Evolutionary conservation across 2,113 vertebrate genomes (phyloP), one percentile per base, ranked within the genome.

Genomic region (Okapia johnstoni): DNA sequence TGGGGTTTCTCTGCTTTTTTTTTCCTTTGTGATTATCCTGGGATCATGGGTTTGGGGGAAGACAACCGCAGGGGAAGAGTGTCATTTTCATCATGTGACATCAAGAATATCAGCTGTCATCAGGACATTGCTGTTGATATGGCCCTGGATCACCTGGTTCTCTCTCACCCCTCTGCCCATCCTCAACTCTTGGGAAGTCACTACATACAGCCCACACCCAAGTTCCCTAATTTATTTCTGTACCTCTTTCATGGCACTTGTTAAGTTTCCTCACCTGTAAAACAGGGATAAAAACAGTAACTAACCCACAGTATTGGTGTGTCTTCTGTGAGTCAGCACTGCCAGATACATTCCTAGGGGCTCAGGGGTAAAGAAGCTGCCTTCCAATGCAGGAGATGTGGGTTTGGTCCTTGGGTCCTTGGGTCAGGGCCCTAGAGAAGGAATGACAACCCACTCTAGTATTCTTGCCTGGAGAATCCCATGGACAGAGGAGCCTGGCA

Each of bases 71-170:
- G 17, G 16, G 0, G 1, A 7, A 23, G 50, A 55, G 73, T 19
- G 4, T 15, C 73, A 16, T 55, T 76, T 16, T 36, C 33, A 57
- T 30, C n/a, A 23, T 8, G 8, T 13, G 33, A 48, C 28, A 23
- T 40, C 60, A 30, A 33, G 16, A 21, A 33, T 15, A 7, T 15
- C 19, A 12, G 26, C 10, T 43, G 6, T 40, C 70, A 36, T 7
- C 54, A 23, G 25, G 70, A n/a, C 12, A 10, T 36, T 3, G 0
- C 43, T 15, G 8, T 7, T 9, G 6, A 8, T 10, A 11, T 2
- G 30, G 16, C 57, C 33, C 50, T 66, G 57, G 55, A 7, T 6
- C 40, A 7, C 5, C 48, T 43, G 40, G 11, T 15, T n/a, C 21
- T 14, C 48, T 5, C 0, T 66, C 8, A 28, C 21, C 50, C 46